Evolutionary conservation across 2,113 vertebrate genomes (phyloP).

Genomic region (Shinisaurus crocodilurus): DNA sequence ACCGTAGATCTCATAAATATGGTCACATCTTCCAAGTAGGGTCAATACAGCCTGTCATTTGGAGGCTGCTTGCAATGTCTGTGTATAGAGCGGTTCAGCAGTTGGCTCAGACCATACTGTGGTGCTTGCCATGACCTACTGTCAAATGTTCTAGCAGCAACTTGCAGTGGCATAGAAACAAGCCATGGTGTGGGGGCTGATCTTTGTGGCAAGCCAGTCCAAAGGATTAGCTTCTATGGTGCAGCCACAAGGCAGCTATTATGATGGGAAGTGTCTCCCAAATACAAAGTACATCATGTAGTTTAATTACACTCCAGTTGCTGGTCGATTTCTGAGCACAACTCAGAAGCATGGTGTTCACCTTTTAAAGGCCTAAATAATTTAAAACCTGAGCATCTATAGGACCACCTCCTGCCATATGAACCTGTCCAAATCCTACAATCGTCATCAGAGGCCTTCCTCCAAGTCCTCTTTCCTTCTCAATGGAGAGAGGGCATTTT

Average conservation of each 20-base stretch:
- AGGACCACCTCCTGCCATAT: too few relatives aligned
- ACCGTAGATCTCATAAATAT: fast-evolving
- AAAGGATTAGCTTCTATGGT: too few relatives aligned
- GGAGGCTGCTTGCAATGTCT: not conserved
- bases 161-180: not conserved
- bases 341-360: not conserved
- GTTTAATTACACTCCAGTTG: not conserved
- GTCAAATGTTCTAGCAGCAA: not conserved
- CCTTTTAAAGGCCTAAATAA: not conserved
- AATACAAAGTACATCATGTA: not conserved
- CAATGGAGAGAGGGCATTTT: not conserved
- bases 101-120: not conserved
- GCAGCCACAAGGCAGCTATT: too few relatives aligned
- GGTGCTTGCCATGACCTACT: not conserved
- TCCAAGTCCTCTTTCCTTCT: not conserved
- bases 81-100: not conserved
- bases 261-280: not conserved
- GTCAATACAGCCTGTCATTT: not conserved
- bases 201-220: too few relatives aligned
- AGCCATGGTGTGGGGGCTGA: not conserved
- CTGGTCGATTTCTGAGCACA: too few relatives aligned
- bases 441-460: too few relatives aligned
- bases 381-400: not conserved
- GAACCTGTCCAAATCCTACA: too few relatives aligned
- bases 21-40: not conserved